Evolutionary conservation across 1,140 invertebrate species (phyloP), one percentile per base, ranked within the genome.

Genomic region (Drosophila bipectinata): DNA sequence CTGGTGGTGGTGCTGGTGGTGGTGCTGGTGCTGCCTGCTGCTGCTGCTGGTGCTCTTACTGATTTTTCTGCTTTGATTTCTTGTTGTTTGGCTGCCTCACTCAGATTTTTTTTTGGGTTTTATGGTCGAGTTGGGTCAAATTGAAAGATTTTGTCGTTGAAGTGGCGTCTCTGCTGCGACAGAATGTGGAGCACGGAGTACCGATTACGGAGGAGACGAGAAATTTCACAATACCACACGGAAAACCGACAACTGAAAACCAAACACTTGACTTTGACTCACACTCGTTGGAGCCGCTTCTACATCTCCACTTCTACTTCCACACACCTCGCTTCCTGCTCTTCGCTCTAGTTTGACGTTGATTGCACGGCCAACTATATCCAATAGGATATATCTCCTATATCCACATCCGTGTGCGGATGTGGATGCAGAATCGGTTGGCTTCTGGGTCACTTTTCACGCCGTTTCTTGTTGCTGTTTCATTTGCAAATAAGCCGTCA

Each of bases 261-360:
- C 15, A 61, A 76, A 79, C 73, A 73, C 69, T 79, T 79, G 77
- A 79, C 77, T 79, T 77, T 81, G 63, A 75, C 60, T 84, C 81
- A 83, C 58, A 68, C 49, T 58, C 69, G 45, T 54, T 66, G 49
- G 61, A 55, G 68, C 62, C 45, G 76, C 49, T 58, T 72, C 12
- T 10, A 37, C 34, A 37, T 37, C 34, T 37, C 34, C 34, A 37
- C 34, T 37, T 32, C 32, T 8, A 37, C 34, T 37, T 10, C 34
- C 8, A 32, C 21, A 74, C 72, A 57, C 66, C 48, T 55, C 67
- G 39, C n/a, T 14, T 14, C 12, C 39, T 44, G 30, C 74, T 45
- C 53, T 51, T 64, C 14, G 12, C 24, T 44, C 41, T 39, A 54
- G 63, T 24, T 73, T 62, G 73, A 79, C 72, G 77, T 79, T 59